Conservation (phyloP, 30 jellyfish, hydroid and myxozoan genomes). For the Rhopilema esculentum region DNA sequence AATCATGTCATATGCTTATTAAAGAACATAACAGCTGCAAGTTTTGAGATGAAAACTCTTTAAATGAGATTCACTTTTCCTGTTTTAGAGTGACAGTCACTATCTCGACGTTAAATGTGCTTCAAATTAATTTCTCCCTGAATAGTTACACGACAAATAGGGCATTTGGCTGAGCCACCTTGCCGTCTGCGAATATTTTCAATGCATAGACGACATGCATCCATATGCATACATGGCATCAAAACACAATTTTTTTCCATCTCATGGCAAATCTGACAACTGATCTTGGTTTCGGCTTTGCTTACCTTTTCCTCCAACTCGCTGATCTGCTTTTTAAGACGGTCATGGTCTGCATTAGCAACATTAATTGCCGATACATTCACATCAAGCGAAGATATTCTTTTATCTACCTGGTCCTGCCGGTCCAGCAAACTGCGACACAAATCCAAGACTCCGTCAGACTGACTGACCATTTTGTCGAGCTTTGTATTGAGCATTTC, state of each 20-base stretch:
- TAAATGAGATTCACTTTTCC: no score
- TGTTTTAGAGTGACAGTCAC: background rate
- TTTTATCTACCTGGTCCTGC: conserved; percentile 22
- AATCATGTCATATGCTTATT: no score
- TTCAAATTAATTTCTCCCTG: conserved; percentile 27
- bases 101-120: background rate
- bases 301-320: conserved; percentile 1
- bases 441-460: conserved; percentile 22
- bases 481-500: background rate
- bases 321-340: background rate
- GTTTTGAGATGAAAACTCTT: no score
- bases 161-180: conserved; percentile 9
- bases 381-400: conserved; percentile 33
- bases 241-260: conserved; percentile 29
- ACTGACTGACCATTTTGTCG: no score
- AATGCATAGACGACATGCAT: conserved; percentile 23
- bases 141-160: conserved; percentile 31
- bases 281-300: background rate
- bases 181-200: background rate
- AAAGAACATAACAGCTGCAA: no score
- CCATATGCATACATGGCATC: conserved; percentile 60
- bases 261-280: conserved; percentile 38
- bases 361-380: conserved; percentile 22
- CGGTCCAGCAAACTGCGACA: conserved; percentile 35
- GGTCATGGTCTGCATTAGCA: background rate